Base-by-base conservation (phyloP, 1,140 invertebrate species). In the Plectrocnemia conspersa region DNA sequence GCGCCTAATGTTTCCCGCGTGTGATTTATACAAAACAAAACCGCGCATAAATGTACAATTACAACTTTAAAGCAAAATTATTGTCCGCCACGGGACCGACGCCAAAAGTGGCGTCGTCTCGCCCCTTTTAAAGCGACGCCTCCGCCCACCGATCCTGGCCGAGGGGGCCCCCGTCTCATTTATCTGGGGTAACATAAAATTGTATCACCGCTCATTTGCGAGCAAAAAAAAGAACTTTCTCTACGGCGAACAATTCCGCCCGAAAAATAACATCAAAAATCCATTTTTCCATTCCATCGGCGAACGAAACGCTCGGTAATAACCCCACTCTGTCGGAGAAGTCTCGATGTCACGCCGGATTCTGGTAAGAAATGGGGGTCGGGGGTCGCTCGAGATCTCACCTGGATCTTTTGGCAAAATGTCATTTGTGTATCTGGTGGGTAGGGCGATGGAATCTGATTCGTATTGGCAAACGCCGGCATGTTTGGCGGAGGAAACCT, bases 191-290 rank as follows among this genome's bases (percentile, higher is more conserved):
- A 27, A 53, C 36, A 55, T 59, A 54, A 59, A 59, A 59, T 59
- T 44, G 50, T 59, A 59, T 59, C 52, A 59, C 56, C 56, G 47
- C 58, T 52, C 58, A 59, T 59, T 59, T 59, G 46, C 54, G 45
- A 41, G 27, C 18, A 36, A 41, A 47, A 41, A 59, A 54, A 54
- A 59, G 50, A 56, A 46, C 48, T 53, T 60, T 38, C 33, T 33
- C n/a, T n/a, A n/a, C n/a, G 32, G 52, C 49, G 33, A 56, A 56
- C 58, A 60, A 56, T 48, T 56, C 54, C 32, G 47, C 27, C 53
- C 52, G 48, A 60, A 59, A 60, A 59, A 60, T 56, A 60, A 53
- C 58, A 60, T 60, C 58, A 60, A 60, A 60, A 60, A 60, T 60
- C 58, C 58, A 60, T 60, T 60, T 60, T 60, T 60, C 53, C 49